Evolutionary conservation across 2,797 vertebrate species (phyloP), one percentile per base, ranked within the genome.

Genomic region (Pachyuromys duprasi): DNA sequence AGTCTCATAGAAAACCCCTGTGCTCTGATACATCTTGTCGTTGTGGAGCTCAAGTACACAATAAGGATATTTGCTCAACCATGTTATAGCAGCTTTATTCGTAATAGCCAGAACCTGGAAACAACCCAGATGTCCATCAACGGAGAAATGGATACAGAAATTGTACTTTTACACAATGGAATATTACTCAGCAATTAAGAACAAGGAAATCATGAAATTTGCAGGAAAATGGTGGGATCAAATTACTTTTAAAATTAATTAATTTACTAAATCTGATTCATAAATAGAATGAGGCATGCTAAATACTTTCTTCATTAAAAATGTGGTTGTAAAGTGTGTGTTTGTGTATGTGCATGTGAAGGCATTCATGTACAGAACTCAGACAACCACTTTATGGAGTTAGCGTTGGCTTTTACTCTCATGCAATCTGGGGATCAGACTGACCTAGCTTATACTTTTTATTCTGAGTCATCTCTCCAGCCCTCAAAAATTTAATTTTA

Each of bases 191-290:
- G n/a, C n/a, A n/a, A n/a, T n/a, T n/a, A n/a, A n/a, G n/a, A n/a
- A n/a, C n/a, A n/a, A n/a, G n/a, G n/a, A n/a, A n/a, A n/a, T n/a
- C n/a, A n/a, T n/a, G n/a, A n/a, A n/a, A n/a, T n/a, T n/a, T n/a
- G n/a, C n/a, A n/a, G n/a, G n/a, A n/a, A n/a, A n/a, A n/a, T n/a
- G n/a, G n/a, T n/a, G n/a, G n/a, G n/a, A n/a, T 83, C 60, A 53
- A 55, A 36, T 88, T 70, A 67, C 45, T 91, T 57, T 69, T 87
- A 90, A 95, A 90, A 45, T 15, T 92, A 5, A 17, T 0, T 76
- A 53, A 0, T 53, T 92, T 95, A 60, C 22, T 75, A 49, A 96
- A 94, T 88, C 24, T 92, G 31, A 42, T 9, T 75, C 42, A 62
- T 78, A 62, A 45, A 17, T 69, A 8, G 26, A 62, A 39, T 62